Evolutionary conservation across 2,888 invertebrate species (phyloP), one percentile per base, ranked within the genome.

Genomic region (Ceraclea dissimilis): DNA sequence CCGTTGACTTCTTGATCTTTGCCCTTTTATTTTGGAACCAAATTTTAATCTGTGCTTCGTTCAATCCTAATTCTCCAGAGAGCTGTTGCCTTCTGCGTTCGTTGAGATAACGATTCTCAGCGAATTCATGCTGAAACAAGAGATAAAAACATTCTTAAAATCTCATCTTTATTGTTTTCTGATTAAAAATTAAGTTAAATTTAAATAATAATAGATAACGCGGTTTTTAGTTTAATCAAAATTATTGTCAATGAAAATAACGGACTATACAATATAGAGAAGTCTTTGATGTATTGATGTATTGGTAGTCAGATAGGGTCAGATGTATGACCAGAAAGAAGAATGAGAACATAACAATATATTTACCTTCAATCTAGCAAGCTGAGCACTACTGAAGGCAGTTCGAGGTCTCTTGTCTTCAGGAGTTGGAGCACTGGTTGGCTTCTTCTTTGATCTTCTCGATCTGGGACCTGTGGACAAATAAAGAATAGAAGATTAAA

Each of bases 21-120:
- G 97, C 97, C 16, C 96, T 81, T 71, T 96, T 95, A 77, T 96
- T 95, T 78, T 96, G 93, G 77, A 94, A 93, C 94, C 93, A 95
- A 71, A 95, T 94, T 79, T 95, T 95, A 70, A 93, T 97, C 75
- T 97, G 97, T 0, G 94, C 93, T 72, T 98, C 97, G 66, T 96
- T 95, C 59, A 97, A 79, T 1, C 92, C 90, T 58, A 97, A 78
- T 67, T 88, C 72, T 71, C 76, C 75, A 49, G 88, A 87, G 59
- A 90, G 73, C 64, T 84, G 82, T 67, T 86, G 86, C 39, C 90
- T 76, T 63, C 96, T 78, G 59, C 90, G 82, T 71, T 97, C 97
- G 1, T 94, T 96, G 66, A 98, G 81, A 78, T 97, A 90, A 65
- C 90, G 86, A 78, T 92, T 93, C 70, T 93, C 92, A 22, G 86